A percentile compares a stretch with the other conserved stretches of the same genome.
These are phyloP conservation scores for Cygnus buccinator DNA, from an alignment of 2,113 vertebrate species.

Conservation along the genomic window DNA sequence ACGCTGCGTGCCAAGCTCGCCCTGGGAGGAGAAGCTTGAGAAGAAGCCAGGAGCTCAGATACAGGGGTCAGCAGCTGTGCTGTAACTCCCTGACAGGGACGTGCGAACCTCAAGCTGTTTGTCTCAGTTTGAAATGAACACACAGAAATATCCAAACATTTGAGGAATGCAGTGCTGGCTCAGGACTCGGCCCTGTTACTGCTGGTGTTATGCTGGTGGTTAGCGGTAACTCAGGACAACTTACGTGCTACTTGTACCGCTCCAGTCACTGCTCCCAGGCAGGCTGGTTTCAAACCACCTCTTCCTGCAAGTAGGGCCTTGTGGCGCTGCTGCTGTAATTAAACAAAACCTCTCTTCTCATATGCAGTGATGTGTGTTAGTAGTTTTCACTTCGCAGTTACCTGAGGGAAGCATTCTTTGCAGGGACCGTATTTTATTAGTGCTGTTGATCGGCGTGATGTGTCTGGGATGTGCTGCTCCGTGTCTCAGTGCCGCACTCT, in stretches of 20 bases:
- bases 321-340: neutral
- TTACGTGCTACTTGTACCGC: neutral
- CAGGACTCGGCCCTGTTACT: neutral
- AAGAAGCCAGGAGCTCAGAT: neutral
- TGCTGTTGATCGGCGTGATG: neutral
- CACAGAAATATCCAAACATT: neutral
- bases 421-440: neutral
- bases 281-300: neutral
- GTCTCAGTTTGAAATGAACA: neutral
- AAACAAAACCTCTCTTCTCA: neutral
- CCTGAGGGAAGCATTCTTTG: neutral
- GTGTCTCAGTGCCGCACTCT: neutral
- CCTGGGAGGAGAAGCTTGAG: neutral
- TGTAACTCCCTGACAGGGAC: neutral
- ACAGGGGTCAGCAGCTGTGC: neutral
- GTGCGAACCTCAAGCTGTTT: neutral
- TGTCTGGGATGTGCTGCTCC: neutral
- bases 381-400: neutral
- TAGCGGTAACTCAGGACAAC: neutral
- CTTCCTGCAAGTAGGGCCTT: rapidly evolving
- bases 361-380: neutral
- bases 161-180: neutral
- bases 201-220: neutral
- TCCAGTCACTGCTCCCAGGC: neutral
- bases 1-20: neutral